Evolutionary conservation across 2,888 invertebrate genomes (phyloP), one percentile per base, ranked within the genome.

Genomic region (Watsonalla cultraria): DNA sequence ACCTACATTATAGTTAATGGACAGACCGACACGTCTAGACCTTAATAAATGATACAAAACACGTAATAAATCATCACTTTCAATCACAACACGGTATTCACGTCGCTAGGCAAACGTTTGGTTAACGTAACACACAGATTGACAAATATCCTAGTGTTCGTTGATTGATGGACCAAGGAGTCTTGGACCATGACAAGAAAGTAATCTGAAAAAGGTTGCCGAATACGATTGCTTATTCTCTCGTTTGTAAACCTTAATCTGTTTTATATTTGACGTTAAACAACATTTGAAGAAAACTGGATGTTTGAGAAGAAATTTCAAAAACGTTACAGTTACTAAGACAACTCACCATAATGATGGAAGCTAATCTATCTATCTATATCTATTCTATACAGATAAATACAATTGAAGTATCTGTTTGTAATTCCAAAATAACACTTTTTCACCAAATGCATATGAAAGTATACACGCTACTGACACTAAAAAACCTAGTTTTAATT

Each of bases 81-180:
- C 56, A 53, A 57, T 62, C 59, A 66, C 61, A 61, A 66, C 66
- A 53, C 55, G 50, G 58, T 54, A 53, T 51, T 52, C 48, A 51
- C 24, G 54, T 55, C 61, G 53, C 37, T 56, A 59, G 56, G 11
- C 11, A 59, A 64, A 61, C 63, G 61, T 64, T n/a, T n/a, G n/a
- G n/a, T n/a, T 65, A 66, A 64, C 63, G 65, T 63, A 66, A 64
- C 64, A 66, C 49, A 49, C 49, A 39, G 15, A 37, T 69, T 80
- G 81, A 80, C 80, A 80, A 80, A 81, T 81, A 77, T 74, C 9
- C 42, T 42, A 11, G 42, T 42, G 42, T 42, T 42, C 42, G 55
- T 69, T 80, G 80, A 78, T 79, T 77, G 78, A 80, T 79, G 74
- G 73, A 62, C 66, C 52, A 59, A 60, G 53, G 55, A 51, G 37